Conservation (phyloP, 1,140 invertebrate genomes). For the Aricia agestis region DNA sequence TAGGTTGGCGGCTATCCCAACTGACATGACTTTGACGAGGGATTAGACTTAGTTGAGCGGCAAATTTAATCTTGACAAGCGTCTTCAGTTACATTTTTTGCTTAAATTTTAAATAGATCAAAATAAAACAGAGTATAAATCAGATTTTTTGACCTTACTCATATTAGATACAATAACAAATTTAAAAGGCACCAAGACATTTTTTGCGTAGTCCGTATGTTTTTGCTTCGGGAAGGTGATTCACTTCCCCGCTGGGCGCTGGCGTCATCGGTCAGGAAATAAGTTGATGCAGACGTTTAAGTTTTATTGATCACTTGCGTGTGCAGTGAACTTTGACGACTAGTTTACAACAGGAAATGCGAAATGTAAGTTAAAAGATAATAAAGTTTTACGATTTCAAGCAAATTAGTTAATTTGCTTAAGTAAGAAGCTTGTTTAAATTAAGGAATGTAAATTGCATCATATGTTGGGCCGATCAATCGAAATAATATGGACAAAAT, state of each 20-base stretch:
- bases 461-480: too few relatives aligned
- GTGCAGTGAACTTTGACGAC: not conserved
- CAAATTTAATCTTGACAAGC: too few relatives aligned
- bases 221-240: not conserved
- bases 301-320: not conserved
- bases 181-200: not conserved
- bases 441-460: too few relatives aligned
- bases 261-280: not conserved
- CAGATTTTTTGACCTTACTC: too few relatives aligned
- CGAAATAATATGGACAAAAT: too few relatives aligned
- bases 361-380: not conserved
- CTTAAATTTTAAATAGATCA: too few relatives aligned
- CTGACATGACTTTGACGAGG: too few relatives aligned
- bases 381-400: not conserved
- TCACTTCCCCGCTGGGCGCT: not conserved
- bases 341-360: not conserved
- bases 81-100: too few relatives aligned
- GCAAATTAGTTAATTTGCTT: not conserved
- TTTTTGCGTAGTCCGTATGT: not conserved
- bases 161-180: too few relatives aligned
- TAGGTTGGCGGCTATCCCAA: too few relatives aligned
- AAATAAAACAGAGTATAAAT: too few relatives aligned
- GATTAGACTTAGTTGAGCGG: too few relatives aligned
- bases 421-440: not conserved
- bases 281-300: not conserved